Conservation (phyloP, 2,888 invertebrate genomes). For the Ptychoptera albimana region DNA sequence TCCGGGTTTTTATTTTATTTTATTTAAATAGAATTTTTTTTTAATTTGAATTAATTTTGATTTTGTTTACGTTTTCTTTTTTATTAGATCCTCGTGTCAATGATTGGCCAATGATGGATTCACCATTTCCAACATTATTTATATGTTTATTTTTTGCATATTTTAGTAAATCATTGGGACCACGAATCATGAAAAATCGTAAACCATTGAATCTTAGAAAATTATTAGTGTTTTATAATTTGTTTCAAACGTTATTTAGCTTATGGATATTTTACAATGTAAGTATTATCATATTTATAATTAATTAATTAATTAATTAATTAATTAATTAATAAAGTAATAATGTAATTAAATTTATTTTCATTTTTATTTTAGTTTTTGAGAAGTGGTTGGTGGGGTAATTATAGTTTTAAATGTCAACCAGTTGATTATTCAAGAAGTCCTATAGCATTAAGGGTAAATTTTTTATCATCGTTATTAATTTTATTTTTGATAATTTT, state of each 20-base stretch:
- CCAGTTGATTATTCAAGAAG: conserved; percentile 70
- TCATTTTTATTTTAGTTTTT: conserved; percentile 34
- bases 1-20: no score
- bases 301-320: conserved; percentile 7
- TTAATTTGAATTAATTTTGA: not conserved
- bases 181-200: conserved; percentile 75
- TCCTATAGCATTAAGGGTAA: conserved; percentile 53
- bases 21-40: not conserved
- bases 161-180: conserved; percentile 67
- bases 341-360: not conserved
- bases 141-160: conserved; percentile 75
- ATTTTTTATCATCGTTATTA: not conserved
- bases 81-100: conserved; percentile 79
- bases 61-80: not conserved
- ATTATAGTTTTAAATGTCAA: conserved; percentile 70
- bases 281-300: conserved; percentile 19
- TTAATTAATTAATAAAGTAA: conserved; percentile 1
- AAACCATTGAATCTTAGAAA: conserved; percentile 71
- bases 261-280: conserved; percentile 89
- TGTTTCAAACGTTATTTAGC: conserved; percentile 79
- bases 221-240: conserved; percentile 71
- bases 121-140: conserved; percentile 68
- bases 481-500: not conserved
- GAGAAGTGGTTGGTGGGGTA: conserved; percentile 58
- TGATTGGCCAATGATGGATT: conserved; percentile 79